These are phyloP conservation scores for Drosophila subobscura DNA, from an alignment of 1,140 invertebrate species.

Conservation along the genomic window DNA sequence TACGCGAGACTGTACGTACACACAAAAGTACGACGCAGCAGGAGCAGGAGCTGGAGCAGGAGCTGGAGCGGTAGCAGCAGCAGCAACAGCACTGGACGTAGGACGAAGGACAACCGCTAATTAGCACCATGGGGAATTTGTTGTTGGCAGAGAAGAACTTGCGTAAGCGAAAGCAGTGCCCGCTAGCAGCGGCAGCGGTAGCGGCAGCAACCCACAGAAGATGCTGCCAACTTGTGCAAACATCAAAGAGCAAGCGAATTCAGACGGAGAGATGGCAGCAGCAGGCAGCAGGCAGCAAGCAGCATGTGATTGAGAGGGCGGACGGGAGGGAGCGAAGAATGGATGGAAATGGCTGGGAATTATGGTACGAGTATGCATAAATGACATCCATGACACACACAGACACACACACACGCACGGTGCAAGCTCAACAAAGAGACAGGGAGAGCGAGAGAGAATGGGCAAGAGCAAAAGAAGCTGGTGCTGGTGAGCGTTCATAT, in stretches of 20 bases:
- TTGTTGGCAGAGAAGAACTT: slow-evolving; percentile 61
- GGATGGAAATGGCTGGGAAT: slow-evolving; percentile 41
- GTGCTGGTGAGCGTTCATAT: slow-evolving; percentile 57
- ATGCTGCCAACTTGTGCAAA: slow-evolving; percentile 70
- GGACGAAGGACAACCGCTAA: slow-evolving; percentile 71
- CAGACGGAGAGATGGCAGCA: slow-evolving; percentile 2
- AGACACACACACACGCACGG: slow-evolving; percentile 27
- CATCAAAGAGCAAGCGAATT: slow-evolving; percentile 66
- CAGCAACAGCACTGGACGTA: slow-evolving; percentile 25
- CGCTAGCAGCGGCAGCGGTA: slow-evolving; percentile 2
- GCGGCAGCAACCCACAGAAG: slow-evolving; percentile 8
- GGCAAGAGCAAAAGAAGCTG: slow-evolving; percentile 24
- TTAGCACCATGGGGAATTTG: slow-evolving; percentile 82
- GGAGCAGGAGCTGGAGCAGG: slow-evolving; percentile 29
- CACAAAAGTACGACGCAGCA: slow-evolving; percentile 41
- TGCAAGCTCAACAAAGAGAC: slow-evolving; percentile 23
- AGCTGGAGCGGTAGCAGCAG: slow-evolving; percentile 27
- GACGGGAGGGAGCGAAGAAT: background rate
- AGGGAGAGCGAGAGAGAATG: background rate
- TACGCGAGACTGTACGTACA: slow-evolving; percentile 47
- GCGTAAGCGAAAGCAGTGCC: slow-evolving; percentile 61
- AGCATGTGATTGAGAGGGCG: background rate
- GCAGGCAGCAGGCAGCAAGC: no score
- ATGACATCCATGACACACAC: no score
- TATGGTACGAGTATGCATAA: slow-evolving; percentile 19